Percentiles rank a stretch among this genome's conserved stretches.
Conservation (phyloP, 2,888 invertebrate species). For the Rotaria magnacalcarata region DNA sequence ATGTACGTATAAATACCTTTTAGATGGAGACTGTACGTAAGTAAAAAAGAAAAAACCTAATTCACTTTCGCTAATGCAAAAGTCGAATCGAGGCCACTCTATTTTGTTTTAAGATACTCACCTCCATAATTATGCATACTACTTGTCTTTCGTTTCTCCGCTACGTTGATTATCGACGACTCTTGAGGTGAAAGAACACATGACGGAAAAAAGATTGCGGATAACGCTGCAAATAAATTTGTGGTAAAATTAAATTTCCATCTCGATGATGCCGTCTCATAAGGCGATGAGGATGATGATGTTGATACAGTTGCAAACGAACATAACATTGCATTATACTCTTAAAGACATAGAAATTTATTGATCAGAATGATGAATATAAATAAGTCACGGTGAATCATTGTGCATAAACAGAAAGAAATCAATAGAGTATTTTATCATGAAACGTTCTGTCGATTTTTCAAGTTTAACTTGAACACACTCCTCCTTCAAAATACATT, state of each 20-base stretch:
- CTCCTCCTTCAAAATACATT: no score
- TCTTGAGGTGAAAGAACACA: background rate
- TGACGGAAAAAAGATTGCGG: background rate
- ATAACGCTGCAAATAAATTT: background rate
- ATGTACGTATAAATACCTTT: background rate
- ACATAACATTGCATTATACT: conserved; percentile 3
- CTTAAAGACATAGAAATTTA: background rate
- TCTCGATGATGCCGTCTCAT: background rate
- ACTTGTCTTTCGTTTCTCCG: background rate
- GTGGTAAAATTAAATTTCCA: background rate
- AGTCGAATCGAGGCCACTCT: background rate
- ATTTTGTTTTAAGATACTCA: background rate
- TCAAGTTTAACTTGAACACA: no score
- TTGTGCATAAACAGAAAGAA: background rate
- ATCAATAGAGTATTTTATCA: no score
- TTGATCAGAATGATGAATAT: background rate
- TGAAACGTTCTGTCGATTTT: no score
- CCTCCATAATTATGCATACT: background rate
- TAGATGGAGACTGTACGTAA: background rate
- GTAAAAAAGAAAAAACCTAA: background rate
- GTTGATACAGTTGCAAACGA: background rate
- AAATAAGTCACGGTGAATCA: background rate
- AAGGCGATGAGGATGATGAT: background rate
- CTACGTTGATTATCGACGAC: background rate
- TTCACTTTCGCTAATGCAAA: background rate